These are phyloP conservation scores for Microtus richardsoni DNA, from an alignment of 2,113 vertebrate species.

Conservation along the genomic window DNA sequence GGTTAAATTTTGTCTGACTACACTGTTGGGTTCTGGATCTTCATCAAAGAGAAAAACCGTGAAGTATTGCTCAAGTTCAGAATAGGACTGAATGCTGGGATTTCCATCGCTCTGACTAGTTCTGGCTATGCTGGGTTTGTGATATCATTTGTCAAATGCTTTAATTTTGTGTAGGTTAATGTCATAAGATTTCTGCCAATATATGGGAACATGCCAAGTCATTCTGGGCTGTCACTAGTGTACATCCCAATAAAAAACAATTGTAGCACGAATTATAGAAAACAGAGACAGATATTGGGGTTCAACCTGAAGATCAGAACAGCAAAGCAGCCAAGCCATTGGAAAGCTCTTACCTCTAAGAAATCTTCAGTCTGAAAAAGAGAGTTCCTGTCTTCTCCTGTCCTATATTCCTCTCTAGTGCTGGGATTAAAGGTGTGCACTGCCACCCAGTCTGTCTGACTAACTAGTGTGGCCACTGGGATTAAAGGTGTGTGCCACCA, in stretches of 20 bases:
- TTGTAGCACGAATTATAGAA: too few relatives aligned
- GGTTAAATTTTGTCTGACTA: background rate
- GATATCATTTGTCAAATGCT: slow-evolving; percentile 38
- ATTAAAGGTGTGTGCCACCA: too few relatives aligned
- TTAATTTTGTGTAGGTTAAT: slow-evolving; percentile 44
- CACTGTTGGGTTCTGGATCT: background rate
- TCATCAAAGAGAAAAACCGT: background rate
- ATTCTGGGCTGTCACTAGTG: background rate
- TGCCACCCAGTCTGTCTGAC: too few relatives aligned
- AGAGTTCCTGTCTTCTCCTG: too few relatives aligned
- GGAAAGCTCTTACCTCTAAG: too few relatives aligned
- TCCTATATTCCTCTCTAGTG: too few relatives aligned
- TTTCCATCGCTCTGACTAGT: slow-evolving; percentile 8
- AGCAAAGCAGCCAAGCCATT: too few relatives aligned
- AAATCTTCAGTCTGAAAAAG: too few relatives aligned
- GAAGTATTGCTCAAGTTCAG: background rate
- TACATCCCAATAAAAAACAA: background rate
- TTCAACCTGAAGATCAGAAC: too few relatives aligned
- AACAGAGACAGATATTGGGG: too few relatives aligned
- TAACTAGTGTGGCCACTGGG: too few relatives aligned
- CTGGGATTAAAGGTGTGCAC: too few relatives aligned
- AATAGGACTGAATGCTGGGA: background rate
- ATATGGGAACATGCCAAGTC: slow-evolving; percentile 3
- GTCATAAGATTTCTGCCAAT: slow-evolving; percentile 18
- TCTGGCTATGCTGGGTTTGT: background rate